phyloP scores from a whole-genome alignment of 2,797 vertebrate species.

The Arnoldichthys spilopterus region DNA sequence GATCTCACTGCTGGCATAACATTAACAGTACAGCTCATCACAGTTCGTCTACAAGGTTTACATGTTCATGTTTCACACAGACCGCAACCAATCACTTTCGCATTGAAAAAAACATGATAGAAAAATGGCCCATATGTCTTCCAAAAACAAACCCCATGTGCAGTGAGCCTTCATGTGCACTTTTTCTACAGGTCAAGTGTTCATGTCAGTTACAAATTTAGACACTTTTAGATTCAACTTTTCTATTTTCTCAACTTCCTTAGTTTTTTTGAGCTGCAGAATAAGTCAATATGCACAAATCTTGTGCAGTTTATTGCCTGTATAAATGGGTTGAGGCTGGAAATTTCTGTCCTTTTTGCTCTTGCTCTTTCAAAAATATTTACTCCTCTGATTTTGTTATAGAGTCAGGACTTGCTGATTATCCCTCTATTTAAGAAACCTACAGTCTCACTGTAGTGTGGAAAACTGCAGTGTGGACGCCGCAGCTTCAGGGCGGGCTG shows the following conservation, averaged over 20 bases:
- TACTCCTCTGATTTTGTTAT: too few relatives aligned
- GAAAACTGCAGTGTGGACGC: not conserved
- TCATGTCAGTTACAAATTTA: not conserved
- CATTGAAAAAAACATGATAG: too few relatives aligned
- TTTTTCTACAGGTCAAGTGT: not conserved
- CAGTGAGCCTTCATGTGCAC: too few relatives aligned
- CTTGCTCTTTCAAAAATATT: not conserved
- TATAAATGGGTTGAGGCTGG: too few relatives aligned
- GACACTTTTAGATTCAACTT: not conserved
- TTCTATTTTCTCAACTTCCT: not conserved
- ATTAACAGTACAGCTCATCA: not conserved
- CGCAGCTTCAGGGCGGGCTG: not conserved
- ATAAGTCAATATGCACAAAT: not conserved
- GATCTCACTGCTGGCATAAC: conserved; percentile 19
- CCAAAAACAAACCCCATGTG: too few relatives aligned
- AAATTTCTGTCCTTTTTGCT: not conserved
- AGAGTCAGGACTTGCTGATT: too few relatives aligned
- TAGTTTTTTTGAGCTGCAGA: not conserved
- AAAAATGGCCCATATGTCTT: too few relatives aligned
- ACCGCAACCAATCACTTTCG: not conserved
- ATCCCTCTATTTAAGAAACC: too few relatives aligned
- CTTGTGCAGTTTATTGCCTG: not conserved
- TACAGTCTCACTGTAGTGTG: not conserved
- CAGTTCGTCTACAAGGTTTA: not conserved
- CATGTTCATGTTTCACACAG: not conserved